Evolutionary conservation across 2,888 invertebrate genomes (phyloP).

Genomic region (Pseudeuparius sepicola): DNA sequence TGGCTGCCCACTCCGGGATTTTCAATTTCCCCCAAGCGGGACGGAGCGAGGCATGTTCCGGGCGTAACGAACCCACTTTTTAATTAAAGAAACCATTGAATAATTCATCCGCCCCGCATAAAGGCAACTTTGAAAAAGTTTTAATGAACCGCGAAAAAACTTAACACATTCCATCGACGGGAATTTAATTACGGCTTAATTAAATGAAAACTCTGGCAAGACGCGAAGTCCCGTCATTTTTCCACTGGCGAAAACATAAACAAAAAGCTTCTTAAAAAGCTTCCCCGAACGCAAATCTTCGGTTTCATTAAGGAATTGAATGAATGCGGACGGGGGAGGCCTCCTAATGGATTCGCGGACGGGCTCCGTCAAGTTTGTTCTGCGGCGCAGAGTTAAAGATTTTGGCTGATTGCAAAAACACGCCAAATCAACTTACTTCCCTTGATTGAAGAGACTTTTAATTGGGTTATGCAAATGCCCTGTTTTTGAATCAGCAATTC

Average conservation of each 20-base stretch:
- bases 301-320: no score
- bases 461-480: slow-evolving; percentile 36
- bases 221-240: no score
- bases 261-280: no score
- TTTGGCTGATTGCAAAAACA: slow-evolving; percentile 38
- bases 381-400: slow-evolving; percentile 30
- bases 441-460: slow-evolving; percentile 39
- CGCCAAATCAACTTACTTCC: slow-evolving; percentile 34
- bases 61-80: slow-evolving; percentile 25
- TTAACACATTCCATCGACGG: slow-evolving; percentile 27
- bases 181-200: slow-evolving; percentile 30
- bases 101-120: no score
- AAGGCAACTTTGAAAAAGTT: no score
- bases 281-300: no score
- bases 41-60: slow-evolving; percentile 20
- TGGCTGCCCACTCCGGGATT: slow-evolving; percentile 19
- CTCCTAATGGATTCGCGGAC: no score
- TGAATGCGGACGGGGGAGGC: no score
- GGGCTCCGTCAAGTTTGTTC: slow-evolving; percentile 35
- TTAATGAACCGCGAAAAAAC: slow-evolving; percentile 26
- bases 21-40: slow-evolving; percentile 18
- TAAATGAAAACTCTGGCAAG: slow-evolving; percentile 30
- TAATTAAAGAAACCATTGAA: slow-evolving; percentile 29
- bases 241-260: no score
- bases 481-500: slow-evolving; percentile 29